Evolutionary conservation across 2,797 vertebrate species (phyloP), one percentile per base, ranked within the genome.

Genomic region (Florisuga fusca): DNA sequence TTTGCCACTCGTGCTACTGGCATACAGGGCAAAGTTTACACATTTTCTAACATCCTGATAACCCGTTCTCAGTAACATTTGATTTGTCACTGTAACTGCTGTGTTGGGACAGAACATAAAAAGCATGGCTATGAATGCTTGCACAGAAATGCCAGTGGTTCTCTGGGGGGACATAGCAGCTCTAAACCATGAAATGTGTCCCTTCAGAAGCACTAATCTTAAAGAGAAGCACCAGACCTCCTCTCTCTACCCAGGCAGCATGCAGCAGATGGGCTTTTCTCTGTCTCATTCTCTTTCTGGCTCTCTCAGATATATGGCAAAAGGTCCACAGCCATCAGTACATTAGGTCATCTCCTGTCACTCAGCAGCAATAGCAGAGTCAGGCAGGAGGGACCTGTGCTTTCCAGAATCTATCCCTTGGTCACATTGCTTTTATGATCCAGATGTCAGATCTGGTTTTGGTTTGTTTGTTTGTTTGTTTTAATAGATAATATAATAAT

Each of bases 61-160:
- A 81, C 41, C 54, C 54, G 34, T 18, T 73, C 51, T 79, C 4
- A 0, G 7, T 20, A 84, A 21, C 18, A 29, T 48, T 79, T 66
- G 26, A 54, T 53, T 43, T 64, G 29, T 22, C 41, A 10, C n/a
- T 74, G n/a, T 74, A 91, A 82, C n/a, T 84, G 67, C 67, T 84
- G 19, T 1, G 1, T 34, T 93, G 74, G 67, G 58, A 29, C 14
- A 50, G 46, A 63, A 71, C 45, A 54, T 89, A 87, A 93, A 81
- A 91, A 57, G 7, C 4, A 2, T 59, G 53, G 63, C 18, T 20
- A 36, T 36, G 36, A 90, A 21, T 9, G 7, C 45, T 59, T 61
- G 45, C 89, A 41, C 63, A 91, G 71, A 89, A 94, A 93, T 67
- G 59, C 38, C 85, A 75, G 5, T 36, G 76, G 69, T 82, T 59